Percentiles rank a stretch among this genome's conserved stretches.
Evolutionary conservation across 2,113 vertebrate genomes (phyloP).

Genomic region (Crocuta crocuta): DNA sequence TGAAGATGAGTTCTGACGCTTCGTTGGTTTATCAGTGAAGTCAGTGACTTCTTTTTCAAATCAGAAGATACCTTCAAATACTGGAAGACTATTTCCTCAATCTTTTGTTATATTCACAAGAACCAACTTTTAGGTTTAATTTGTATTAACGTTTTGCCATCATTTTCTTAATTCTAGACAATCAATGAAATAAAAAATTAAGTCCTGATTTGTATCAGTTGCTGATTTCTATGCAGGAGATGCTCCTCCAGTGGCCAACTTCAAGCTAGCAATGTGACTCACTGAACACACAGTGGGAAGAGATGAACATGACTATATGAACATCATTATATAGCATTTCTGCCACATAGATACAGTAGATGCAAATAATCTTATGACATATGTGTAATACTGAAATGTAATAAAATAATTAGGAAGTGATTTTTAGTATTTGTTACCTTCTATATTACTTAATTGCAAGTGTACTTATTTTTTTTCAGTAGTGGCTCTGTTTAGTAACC

Average conservation of each 20-base stretch:
- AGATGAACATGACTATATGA: not conserved
- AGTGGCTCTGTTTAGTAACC: not conserved
- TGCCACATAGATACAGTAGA: not conserved
- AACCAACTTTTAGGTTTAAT: not conserved
- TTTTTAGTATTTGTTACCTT: not conserved
- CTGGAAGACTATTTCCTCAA: not conserved
- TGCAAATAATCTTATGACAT: not conserved
- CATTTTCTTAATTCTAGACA: conserved; percentile 20
- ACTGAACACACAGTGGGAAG: not conserved
- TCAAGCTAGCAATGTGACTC: not conserved
- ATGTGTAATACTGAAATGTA: not conserved
- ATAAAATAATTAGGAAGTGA: not conserved
- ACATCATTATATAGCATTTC: not conserved
- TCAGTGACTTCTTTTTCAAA: not conserved
- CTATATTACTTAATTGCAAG: not conserved
- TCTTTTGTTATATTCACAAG: not conserved
- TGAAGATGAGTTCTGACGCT: not conserved
- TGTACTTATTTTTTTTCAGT: not conserved
- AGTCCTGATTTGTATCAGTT: not conserved
- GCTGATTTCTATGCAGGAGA: not conserved
- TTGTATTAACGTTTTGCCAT: not conserved
- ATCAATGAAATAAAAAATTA: not conserved
- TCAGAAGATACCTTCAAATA: not conserved
- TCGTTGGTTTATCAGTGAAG: not conserved
- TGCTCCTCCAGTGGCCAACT: not conserved